Conservation (phyloP, 2,888 invertebrate genomes). For the Apamea crenata region DNA sequence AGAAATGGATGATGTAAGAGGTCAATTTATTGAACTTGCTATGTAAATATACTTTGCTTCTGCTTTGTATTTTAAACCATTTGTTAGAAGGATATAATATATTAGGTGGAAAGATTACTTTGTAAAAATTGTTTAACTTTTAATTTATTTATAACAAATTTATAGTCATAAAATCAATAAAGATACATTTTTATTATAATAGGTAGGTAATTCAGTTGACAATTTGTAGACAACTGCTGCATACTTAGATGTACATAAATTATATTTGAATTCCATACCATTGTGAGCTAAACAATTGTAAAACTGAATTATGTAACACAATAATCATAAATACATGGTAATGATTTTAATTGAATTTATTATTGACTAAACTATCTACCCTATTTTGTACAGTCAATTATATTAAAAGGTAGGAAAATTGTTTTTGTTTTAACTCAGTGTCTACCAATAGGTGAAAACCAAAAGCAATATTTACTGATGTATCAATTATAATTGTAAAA, state of each 20-base stretch:
- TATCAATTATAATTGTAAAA: constrained; percentile 3
- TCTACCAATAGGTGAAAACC: not conserved
- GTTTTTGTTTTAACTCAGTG: constrained; percentile 1
- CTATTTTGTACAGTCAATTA: constrained; percentile 42
- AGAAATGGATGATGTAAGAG: constrained; percentile 54
- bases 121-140: constrained; percentile 61
- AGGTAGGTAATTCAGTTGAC: constrained; percentile 58
- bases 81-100: constrained; percentile 48
- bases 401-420: constrained; percentile 1
- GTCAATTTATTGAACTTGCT: constrained; percentile 65
- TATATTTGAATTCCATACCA: constrained; percentile 51
- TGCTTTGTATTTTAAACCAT: constrained; percentile 63
- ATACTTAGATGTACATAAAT: constrained; percentile 52
- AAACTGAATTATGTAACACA: constrained; percentile 54
- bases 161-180: constrained; percentile 59
- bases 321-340: constrained; percentile 59
- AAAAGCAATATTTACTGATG: not conserved
- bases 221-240: constrained; percentile 40
- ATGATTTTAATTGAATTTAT: constrained; percentile 48
- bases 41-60: constrained; percentile 64
- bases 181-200: constrained; percentile 53
- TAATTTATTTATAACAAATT: constrained; percentile 67
- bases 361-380: constrained; percentile 36
- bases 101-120: constrained; percentile 62
- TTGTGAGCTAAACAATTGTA: constrained; percentile 43